Evolutionary conservation across 2,797 vertebrate species (phyloP).

Genomic region (Psittacula derbiana): DNA sequence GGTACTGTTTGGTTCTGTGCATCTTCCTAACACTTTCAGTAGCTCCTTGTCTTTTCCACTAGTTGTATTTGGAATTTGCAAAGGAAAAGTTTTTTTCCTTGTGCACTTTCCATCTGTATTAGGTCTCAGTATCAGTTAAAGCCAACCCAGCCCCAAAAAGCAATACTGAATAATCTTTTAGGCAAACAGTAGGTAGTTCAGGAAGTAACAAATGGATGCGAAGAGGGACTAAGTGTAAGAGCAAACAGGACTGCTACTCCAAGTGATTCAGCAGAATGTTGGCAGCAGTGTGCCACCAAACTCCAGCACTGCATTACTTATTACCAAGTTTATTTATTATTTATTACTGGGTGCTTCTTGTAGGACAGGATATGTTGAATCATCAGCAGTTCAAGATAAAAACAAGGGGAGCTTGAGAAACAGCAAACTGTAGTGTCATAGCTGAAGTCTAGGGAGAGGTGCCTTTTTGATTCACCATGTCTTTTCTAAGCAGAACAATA

Average conservation of each 20-base stretch:
- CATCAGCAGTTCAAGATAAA: background rate
- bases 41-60: background rate
- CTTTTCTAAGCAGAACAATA: background rate
- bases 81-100: background rate
- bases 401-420: background rate
- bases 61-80: background rate
- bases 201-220: background rate
- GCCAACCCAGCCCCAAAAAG: background rate
- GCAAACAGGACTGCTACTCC: background rate
- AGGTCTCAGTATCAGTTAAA: background rate
- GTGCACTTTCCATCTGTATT: background rate
- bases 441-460: background rate
- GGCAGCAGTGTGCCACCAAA: background rate
- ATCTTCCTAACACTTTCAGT: background rate
- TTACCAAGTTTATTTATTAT: background rate
- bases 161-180: background rate
- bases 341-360: background rate
- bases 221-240: background rate
- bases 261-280: background rate
- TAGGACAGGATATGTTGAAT: background rate
- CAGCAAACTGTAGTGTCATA: background rate
- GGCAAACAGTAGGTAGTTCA: background rate
- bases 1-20: slow-evolving; percentile 73
- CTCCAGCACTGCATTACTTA: background rate
- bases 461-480: background rate